Percentiles rank a stretch among this genome's conserved stretches.
phyloP scores from a whole-genome alignment of 2,797 vertebrate genomes.

The Malacoctenus gilli region DNA sequence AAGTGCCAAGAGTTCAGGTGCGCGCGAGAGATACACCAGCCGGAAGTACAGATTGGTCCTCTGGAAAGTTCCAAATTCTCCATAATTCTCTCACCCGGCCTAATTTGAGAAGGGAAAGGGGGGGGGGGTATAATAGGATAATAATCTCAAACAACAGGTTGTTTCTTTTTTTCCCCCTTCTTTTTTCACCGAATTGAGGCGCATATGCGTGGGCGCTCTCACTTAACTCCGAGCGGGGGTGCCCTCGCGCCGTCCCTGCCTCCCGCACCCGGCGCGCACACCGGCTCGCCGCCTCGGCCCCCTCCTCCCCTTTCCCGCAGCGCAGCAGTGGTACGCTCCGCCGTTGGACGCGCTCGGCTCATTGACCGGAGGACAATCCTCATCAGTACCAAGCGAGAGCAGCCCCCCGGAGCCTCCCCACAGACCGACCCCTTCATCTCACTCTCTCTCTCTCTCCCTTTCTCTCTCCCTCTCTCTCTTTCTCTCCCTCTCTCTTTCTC shows the following conservation, averaged over 20 bases:
- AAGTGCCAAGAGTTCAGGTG: too few species aligned
- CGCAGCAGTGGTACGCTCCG: conserved; percentile 72
- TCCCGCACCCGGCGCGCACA: conserved; percentile 17
- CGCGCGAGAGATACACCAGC: too few species aligned
- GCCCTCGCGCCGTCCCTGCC: background rate
- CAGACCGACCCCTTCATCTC: conserved; percentile 31
- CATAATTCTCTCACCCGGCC: too few species aligned
- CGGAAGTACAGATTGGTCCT: too few species aligned
- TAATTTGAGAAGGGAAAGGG: too few species aligned
- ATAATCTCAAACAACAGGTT: too few species aligned
- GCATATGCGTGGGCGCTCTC: conserved; percentile 60
- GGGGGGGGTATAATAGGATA: too few species aligned
- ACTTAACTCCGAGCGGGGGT: conserved; percentile 38
- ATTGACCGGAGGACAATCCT: conserved; percentile 68
- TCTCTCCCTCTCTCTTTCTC: too few species aligned
- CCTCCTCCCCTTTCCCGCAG: conserved; percentile 21
- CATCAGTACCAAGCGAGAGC: conserved; percentile 68
- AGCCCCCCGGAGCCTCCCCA: conserved; percentile 40
- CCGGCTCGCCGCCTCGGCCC: background rate
- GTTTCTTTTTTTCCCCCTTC: too few species aligned
- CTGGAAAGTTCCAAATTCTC: too few species aligned
- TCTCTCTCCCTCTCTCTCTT: background rate
- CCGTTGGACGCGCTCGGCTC: conserved; percentile 61
- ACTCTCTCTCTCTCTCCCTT: background rate
- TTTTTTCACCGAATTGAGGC: too few species aligned